Conservation (phyloP, 2,113 vertebrate genomes). For the Herpailurus yagouaroundi region DNA sequence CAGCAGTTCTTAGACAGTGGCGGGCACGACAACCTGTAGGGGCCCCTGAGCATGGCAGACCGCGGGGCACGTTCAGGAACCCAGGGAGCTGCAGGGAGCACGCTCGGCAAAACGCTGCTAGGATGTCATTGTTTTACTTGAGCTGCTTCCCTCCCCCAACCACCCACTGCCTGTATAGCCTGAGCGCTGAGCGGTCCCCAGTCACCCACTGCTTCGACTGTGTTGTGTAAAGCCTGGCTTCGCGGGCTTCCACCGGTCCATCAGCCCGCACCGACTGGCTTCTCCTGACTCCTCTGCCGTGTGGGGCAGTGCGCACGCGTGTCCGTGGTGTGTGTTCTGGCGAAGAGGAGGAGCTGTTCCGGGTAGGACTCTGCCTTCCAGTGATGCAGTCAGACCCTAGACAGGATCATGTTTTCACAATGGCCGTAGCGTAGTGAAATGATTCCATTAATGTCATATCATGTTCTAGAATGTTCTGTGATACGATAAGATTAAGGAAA, state of each 20-base stretch:
- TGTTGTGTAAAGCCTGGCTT: conserved; percentile 62
- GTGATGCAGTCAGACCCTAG: background rate
- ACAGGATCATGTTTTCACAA: background rate
- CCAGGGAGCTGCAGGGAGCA: background rate
- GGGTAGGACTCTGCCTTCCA: background rate
- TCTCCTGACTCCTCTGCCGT: conserved; percentile 57
- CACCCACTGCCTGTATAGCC: background rate
- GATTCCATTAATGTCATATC: background rate
- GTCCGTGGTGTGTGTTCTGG: conserved; percentile 8
- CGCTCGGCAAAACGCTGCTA: background rate
- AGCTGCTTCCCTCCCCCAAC: background rate
- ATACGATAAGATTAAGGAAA: background rate
- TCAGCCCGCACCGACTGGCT: conserved; percentile 58
- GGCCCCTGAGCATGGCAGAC: rapidly evolving
- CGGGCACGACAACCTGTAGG: background rate
- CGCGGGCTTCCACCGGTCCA: conserved; percentile 45
- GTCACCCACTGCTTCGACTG: conserved; percentile 34
- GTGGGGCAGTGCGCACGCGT: background rate
- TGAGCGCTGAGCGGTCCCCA: background rate
- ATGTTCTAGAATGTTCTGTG: background rate
- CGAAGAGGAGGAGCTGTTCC: conserved; percentile 45
- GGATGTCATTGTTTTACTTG: too few species aligned
- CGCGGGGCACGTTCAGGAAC: rapidly evolving
- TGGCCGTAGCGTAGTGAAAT: background rate
- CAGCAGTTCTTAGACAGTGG: background rate